Evolutionary conservation across 2,113 vertebrate genomes (phyloP), one percentile per base, ranked within the genome.

Genomic region (Lepus americanus): DNA sequence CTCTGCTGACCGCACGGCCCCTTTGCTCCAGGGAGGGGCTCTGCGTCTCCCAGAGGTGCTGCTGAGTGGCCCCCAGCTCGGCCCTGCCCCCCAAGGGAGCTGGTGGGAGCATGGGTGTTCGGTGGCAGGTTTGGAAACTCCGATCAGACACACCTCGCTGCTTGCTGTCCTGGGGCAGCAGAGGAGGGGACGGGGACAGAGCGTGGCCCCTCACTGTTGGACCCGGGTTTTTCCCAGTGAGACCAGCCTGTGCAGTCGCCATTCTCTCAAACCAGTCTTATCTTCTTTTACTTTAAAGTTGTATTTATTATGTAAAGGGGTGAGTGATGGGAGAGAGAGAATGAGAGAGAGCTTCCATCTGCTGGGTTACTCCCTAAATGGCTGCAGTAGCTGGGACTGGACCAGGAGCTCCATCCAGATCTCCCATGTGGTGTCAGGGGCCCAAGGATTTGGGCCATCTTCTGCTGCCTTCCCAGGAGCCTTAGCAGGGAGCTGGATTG

Each of bases 31-130:
- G 89, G 36, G 69, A 96, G 90, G 84, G 88, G 81, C 90, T 87
- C 90, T 79, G 78, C 69, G 90, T 91, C 96, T 95, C 59, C 97
- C 93, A 90, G 96, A 95, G 97, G 96, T 94, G 96, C 97, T 84
- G 95, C 93, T 72, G 89, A 97, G 96, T 93, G 95, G 13, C 25
- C 29, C 85, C 88, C 6, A 51, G 72, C 91, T 90, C 74, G 61
- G 64, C 49, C 12, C 12, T 3, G 0, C 12, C 53, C 81, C 23
- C 90, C 72, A 76, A 88, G 92, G 82, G 76, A 9, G 44, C 51
- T 59, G 39, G 44, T 7, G 44, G 44, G 6, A 44, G 44, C 44
- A 44, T 1, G 44, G 44, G 44, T 7, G 44, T 44, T 77, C 5
- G 67, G 61, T 4, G 31, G 78, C 9, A 12, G 67, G 33, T 36